Conservation (phyloP, 2,113 vertebrate genomes). For the Syngnathus floridae region DNA sequence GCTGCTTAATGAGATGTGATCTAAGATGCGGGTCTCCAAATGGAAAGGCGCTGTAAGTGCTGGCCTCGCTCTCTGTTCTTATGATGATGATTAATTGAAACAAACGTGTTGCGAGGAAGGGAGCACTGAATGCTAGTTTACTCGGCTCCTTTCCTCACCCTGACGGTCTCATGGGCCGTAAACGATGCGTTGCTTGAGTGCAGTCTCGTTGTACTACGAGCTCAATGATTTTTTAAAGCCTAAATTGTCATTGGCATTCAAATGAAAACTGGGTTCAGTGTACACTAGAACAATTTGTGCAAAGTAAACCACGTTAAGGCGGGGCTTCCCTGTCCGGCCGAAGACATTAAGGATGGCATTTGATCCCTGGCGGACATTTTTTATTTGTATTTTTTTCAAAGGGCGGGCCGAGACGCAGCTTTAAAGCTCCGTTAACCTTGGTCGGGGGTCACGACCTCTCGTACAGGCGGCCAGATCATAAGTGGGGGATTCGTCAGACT, state of each 20-base stretch:
- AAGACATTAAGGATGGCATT: conserved; percentile 21
- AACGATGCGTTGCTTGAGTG: too few species aligned
- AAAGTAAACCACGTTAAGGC: not conserved
- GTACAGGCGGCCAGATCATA: conserved; percentile 28
- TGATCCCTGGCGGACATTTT: conserved; percentile 38
- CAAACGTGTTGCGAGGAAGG: not conserved
- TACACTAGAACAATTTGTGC: not conserved
- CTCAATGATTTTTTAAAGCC: too few species aligned
- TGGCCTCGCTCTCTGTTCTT: conserved; percentile 18
- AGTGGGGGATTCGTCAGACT: conserved; percentile 50
- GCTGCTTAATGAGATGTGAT: conserved; percentile 29
- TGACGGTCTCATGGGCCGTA: too few species aligned
- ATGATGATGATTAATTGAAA: conserved; percentile 23
- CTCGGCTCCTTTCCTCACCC: not conserved
- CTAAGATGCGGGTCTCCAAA: conserved; percentile 12
- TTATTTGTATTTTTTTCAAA: conserved; percentile 12
- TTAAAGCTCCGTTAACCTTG: conserved; percentile 64
- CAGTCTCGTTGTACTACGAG: too few species aligned
- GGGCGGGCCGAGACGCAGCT: conserved; percentile 48
- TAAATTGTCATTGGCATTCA: too few species aligned
- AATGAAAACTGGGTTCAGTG: too few species aligned
- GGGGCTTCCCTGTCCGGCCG: not conserved
- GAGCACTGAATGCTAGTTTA: not conserved
- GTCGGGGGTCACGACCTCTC: conserved; percentile 50
- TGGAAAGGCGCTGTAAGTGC: conserved; percentile 7